phyloP scores from a whole-genome alignment of 1,140 invertebrate species.

The Drosophila kanapiae region DNA sequence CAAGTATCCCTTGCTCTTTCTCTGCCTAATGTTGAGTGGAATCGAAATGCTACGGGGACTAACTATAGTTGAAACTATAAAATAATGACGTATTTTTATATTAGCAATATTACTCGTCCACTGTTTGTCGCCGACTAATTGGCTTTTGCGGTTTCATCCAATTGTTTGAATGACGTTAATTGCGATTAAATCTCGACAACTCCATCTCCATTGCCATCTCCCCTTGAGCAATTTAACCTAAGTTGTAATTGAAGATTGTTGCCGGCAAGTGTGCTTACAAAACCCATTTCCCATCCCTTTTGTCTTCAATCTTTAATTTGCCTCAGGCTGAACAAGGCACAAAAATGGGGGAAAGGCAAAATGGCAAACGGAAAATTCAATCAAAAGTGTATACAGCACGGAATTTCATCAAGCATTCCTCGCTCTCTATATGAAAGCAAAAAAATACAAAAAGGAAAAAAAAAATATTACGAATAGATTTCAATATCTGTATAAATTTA shows the following conservation, averaged over 20 bases:
- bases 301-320: slow-evolving; percentile 27
- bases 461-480: slow-evolving; percentile 77
- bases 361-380: slow-evolving; percentile 68
- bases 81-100: too few relatives aligned
- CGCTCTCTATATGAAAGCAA: slow-evolving; percentile 26
- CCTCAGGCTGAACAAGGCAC: slow-evolving; percentile 9
- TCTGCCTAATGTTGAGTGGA: not conserved
- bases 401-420: slow-evolving; percentile 73
- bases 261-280: not conserved
- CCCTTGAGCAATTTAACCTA: slow-evolving; percentile 8
- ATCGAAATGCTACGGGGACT: not conserved
- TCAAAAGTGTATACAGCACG: slow-evolving; percentile 62
- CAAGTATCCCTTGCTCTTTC: not conserved
- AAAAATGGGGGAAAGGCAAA: slow-evolving; percentile 29
- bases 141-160: slow-evolving; percentile 66
- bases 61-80: too few relatives aligned
- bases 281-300: slow-evolving; percentile 29
- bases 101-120: not conserved
- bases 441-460: slow-evolving; percentile 1
- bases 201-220: too few relatives aligned
- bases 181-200: slow-evolving; percentile 46
- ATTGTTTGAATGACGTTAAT: slow-evolving; percentile 63
- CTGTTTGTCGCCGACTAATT: slow-evolving; percentile 58
- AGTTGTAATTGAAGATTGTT: slow-evolving; percentile 52
- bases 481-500: slow-evolving; percentile 73